A percentile compares a stretch with the other conserved stretches of the same genome.
phyloP scores from a whole-genome alignment of 2,797 vertebrate species.

The Poeciliopsis gracilis region DNA sequence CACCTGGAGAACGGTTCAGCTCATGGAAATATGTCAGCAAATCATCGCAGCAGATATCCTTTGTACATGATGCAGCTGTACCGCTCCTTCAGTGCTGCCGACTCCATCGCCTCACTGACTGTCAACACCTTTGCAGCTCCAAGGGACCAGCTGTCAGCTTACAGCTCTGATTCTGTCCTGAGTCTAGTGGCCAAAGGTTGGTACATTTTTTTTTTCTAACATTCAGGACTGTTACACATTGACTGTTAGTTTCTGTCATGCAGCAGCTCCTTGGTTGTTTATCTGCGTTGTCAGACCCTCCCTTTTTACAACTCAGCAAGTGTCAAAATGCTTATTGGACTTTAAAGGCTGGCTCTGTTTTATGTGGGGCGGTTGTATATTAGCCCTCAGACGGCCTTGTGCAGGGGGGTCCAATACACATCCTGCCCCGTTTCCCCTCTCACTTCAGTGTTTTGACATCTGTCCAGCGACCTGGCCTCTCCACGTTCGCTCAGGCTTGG shows the following conservation, averaged over 20 bases:
- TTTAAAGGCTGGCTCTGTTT: constrained; percentile 82
- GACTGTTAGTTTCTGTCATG: constrained; percentile 8
- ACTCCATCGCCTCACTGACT: constrained; percentile 32
- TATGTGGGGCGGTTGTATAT: constrained; percentile 84
- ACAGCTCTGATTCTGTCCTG: constrained; percentile 78
- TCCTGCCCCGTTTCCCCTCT: constrained; percentile 69
- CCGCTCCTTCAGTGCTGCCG: constrained; percentile 67
- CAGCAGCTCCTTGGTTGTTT: constrained; percentile 42
- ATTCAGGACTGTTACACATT: neutral
- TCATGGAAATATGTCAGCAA: constrained; percentile 45
- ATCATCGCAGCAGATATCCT: constrained; percentile 66
- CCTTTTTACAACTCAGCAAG: constrained; percentile 76
- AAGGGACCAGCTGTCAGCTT: constrained; percentile 48
- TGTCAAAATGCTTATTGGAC: constrained; percentile 82
- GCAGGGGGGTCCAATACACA: constrained; percentile 83
- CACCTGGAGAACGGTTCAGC: constrained; percentile 19
- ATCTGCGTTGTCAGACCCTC: constrained; percentile 70
- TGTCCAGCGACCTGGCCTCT: constrained; percentile 66
- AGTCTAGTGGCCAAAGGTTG: constrained; percentile 85
- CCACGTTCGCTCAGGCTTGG: constrained; percentile 26
- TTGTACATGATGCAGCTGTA: constrained; percentile 90
- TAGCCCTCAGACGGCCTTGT: constrained; percentile 80
- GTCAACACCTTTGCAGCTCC: constrained; percentile 11
- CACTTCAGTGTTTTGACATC: constrained; percentile 72
- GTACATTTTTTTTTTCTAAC: constrained; percentile 23